Percentiles rank a stretch among this genome's conserved stretches.
These are phyloP conservation scores for Tenthredo amoena DNA, from an alignment of 2,888 invertebrate species.

Conservation along the genomic window DNA sequence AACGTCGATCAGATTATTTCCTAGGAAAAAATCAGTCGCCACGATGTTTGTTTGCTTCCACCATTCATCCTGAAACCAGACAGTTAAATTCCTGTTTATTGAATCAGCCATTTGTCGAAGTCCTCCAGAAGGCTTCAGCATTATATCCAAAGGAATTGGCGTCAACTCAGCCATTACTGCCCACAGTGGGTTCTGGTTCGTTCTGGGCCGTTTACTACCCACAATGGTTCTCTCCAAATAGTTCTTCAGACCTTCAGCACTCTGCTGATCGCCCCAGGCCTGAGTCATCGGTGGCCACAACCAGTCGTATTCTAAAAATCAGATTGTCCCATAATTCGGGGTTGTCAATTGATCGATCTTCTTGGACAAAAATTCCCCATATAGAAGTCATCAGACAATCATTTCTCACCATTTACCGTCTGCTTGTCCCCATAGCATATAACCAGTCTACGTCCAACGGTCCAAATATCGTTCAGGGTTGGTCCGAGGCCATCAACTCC, in stretches of 20 bases:
- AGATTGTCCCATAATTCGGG: background rate
- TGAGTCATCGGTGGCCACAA: constrained; percentile 84
- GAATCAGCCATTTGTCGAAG: constrained; percentile 78
- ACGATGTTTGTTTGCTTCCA: constrained; percentile 78
- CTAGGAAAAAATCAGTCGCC: constrained; percentile 79
- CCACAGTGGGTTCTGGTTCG: constrained; percentile 70
- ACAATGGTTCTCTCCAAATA: constrained; percentile 71
- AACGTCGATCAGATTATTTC: constrained; percentile 79
- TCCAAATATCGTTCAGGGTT: constrained; percentile 82
- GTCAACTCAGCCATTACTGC: constrained; percentile 80
- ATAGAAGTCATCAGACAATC: background rate
- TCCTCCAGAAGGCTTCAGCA: constrained; percentile 76
- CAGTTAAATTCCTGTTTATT: constrained; percentile 77
- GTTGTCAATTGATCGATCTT: background rate
- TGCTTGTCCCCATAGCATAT: constrained; percentile 81
- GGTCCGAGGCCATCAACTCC: constrained; percentile 79
- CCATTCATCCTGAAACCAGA: constrained; percentile 76
- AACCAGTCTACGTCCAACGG: constrained; percentile 80
- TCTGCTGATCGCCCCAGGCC: constrained; percentile 82
- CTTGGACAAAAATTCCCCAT: background rate
- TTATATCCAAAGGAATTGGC: constrained; percentile 77
- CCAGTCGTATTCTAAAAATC: constrained; percentile 80
- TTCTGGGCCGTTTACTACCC: constrained; percentile 71
- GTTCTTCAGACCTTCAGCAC: constrained; percentile 68
- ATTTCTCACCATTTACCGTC: constrained; percentile 77